phyloP scores from a whole-genome alignment of 1,140 invertebrate species.

The Rhynchophorus ferrugineus region DNA sequence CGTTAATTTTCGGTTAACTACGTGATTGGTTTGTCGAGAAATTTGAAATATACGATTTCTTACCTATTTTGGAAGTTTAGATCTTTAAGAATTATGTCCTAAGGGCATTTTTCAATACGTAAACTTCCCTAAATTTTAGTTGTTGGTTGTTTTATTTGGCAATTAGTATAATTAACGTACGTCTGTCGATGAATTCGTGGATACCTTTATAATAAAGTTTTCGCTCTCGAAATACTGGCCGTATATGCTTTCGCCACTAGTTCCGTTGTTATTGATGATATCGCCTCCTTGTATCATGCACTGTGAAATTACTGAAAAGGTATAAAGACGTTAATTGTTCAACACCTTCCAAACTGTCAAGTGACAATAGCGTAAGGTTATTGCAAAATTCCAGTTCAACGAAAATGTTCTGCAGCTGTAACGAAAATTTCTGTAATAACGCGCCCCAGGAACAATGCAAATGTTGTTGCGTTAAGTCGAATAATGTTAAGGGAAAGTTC shows the following conservation, averaged over 20 bases:
- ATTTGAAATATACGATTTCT: no score
- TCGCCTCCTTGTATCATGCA: conserved; percentile 85
- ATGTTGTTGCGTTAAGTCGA: conserved; percentile 2
- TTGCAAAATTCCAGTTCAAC: conserved; percentile 11
- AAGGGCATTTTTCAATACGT: no score
- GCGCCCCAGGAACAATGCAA: not conserved
- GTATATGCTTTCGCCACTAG: conserved; percentile 90
- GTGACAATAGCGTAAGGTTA: not conserved
- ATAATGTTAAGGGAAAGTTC: conserved; percentile 23
- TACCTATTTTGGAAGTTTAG: no score
- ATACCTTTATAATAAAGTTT: conserved; percentile 68
- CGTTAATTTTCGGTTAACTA: no score
- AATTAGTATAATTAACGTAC: no score
- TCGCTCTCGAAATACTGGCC: conserved; percentile 85
- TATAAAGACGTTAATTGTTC: not conserved
- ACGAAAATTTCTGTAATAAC: conserved; percentile 8
- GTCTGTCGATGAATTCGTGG: no score
- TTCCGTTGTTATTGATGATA: conserved; percentile 72
- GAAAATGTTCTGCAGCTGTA: conserved; percentile 13
- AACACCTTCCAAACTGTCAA: not conserved
- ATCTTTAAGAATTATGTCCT: no score
- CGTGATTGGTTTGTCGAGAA: no score
- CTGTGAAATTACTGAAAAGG: conserved; percentile 55
- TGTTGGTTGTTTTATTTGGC: no score
- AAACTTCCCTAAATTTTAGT: no score